Evolutionary conservation across 1,140 invertebrate species (phyloP).

Genomic region (Cotesia typhae): DNA sequence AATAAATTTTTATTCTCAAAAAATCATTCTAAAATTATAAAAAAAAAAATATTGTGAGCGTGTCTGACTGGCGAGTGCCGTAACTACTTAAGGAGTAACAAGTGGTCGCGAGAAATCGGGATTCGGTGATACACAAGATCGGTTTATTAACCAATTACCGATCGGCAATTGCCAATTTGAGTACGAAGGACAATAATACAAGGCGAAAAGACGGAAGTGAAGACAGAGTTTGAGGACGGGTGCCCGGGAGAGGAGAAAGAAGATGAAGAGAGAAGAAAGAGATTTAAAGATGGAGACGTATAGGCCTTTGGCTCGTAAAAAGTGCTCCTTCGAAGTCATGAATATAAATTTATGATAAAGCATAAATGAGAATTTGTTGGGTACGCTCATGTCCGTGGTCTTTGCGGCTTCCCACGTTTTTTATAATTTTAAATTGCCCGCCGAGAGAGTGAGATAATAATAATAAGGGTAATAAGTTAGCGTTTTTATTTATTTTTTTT

Average conservation of each 20-base stretch:
- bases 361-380: constrained; percentile 42
- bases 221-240: constrained; percentile 9
- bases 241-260: neutral
- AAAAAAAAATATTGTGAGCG: no score
- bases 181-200: no score
- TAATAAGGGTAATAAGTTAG: neutral
- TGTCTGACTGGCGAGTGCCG: constrained; percentile 21
- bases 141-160: neutral
- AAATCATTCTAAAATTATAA: no score
- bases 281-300: constrained; percentile 39
- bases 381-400: constrained; percentile 15
- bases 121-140: neutral
- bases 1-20: no score
- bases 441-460: constrained; percentile 17
- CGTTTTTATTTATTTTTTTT: no score
- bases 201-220: neutral
- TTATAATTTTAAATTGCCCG: constrained; percentile 38
- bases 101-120: neutral
- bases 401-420: constrained; percentile 39
- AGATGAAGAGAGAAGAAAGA: constrained; percentile 5
- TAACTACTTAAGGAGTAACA: constrained; percentile 29
- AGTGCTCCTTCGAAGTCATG: constrained; percentile 38
- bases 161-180: neutral
- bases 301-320: constrained; percentile 38
- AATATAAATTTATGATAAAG: constrained; percentile 43